Evolutionary conservation across 2,888 invertebrate species (phyloP), one percentile per base, ranked within the genome.

Genomic region (Cephus spinipes): DNA sequence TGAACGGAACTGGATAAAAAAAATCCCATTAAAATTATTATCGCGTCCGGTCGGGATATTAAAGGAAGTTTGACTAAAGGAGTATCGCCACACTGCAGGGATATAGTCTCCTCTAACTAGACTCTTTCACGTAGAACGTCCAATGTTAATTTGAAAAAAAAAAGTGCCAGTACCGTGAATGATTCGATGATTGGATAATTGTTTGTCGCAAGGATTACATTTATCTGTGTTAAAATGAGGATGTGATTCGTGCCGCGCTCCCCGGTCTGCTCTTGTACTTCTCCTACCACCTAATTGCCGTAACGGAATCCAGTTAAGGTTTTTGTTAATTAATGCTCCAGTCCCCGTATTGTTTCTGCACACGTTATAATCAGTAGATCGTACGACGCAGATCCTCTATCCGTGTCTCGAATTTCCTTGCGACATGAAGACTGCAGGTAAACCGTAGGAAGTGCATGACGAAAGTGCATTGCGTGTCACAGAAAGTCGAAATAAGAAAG

Each of bases 281-380:
- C 55, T 55, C 23, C 2, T 23, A 9, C 23, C 55, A 55, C 23
- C 23, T 88, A 88, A 87, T 88, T 86, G 79, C 83, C 86, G 87
- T 84, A 83, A 86, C 87, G 86, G 81, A 76, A 68, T 36, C 69
- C 78, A 73, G 33, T 78, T 36, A 36, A 12, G 55, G 68, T 68
- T 34, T 35, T 34, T 74, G 23, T 12, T 74, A 74, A 74, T 74
- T 74, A 34, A 74, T 35, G 6, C 74, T 2, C 33, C 74, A 12
- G 36, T 55, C 2, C 55, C 9, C 55, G 9, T 55, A 55, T 55
- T 55, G 23, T 32, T 30, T 71, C 71, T 12, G 30, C 9, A 12
- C 74, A 12, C 74, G 34, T 34, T 74, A 33, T 11, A 30, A 33
- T 71, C 71, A 31, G 32, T 23, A 31, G 1, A 31, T 31, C 71